Evolutionary conservation across 2,888 invertebrate genomes (phyloP), one percentile per base, ranked within the genome.

Genomic region (Troides oblongomaculatus): DNA sequence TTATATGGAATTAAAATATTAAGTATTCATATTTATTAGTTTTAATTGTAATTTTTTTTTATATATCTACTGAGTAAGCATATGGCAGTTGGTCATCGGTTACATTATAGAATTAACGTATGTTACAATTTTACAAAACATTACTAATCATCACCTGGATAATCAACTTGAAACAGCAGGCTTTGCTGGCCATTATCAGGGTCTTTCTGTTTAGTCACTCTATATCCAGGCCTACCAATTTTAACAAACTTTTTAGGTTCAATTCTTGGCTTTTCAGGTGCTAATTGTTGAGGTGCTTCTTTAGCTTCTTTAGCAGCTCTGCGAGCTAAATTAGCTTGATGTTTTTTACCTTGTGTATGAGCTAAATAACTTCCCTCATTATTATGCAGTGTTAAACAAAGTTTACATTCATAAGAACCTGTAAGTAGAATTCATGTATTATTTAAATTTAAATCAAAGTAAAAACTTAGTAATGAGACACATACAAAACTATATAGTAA

Each of bases 231-330:
- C 67, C 99, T 94, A 79, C 99, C 99, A 86, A 99, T 99, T 93
- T 99, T 99, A 0, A 99, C 99, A 90, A 99, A 99, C 86, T 99
- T 99, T 83, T 99, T 99, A 0, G 99, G 98, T 84, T 99, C 99
- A 64, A 99, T 99, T 75, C 99, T 94, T 0, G 99, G 97, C 81
- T 99, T 99, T 80, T 99, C 98, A 0, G 98, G 98, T 6, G 98
- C 97, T 65, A 99, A 94, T 84, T 98, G 96, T 68, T 97, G 96
- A 0, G 99, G 99, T 1, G 99, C 96, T 89, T 99, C 99, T 81
- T 98, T 99, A 0, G 99, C 99, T 90, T 99, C 99, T 84, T 99
- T 99, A 0, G 99, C 99, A 57, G 99, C 99, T 87, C 99, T 94
- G 50, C 99, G 94, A 1, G 99, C 99, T 76, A 99, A 93, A 89